Percentiles rank a stretch among this genome's conserved stretches.
Conservation (phyloP, 2,888 invertebrate genomes). For the Odontothrips loti region DNA sequence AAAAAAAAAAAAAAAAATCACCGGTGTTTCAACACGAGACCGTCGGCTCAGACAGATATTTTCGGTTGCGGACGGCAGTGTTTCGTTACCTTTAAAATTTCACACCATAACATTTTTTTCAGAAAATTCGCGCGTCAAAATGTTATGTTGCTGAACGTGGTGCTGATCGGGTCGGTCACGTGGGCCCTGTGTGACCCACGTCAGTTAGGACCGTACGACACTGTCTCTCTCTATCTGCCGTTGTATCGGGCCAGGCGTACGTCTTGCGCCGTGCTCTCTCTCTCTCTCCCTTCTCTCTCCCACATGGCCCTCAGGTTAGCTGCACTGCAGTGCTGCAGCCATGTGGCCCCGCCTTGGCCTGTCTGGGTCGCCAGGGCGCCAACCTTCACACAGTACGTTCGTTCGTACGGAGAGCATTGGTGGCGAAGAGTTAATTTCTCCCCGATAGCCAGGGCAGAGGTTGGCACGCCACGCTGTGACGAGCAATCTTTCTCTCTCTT, state of each 20-base stretch:
- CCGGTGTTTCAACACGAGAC: too few relatives aligned
- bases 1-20: too few relatives aligned
- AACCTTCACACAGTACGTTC: not conserved
- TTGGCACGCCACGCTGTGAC: not conserved
- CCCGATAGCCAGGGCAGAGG: not conserved
- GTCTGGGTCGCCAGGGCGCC: not conserved
- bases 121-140: too few relatives aligned
- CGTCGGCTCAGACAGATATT: too few relatives aligned
- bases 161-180: too few relatives aligned
- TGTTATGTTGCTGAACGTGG: too few relatives aligned
- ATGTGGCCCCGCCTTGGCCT: not conserved
- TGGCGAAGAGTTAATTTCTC: constrained; percentile 11
- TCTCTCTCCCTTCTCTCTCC: not conserved
- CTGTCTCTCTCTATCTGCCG: not conserved
- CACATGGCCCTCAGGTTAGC: not conserved
- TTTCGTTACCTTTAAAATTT: too few relatives aligned
- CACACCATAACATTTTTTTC: too few relatives aligned
- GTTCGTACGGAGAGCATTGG: not conserved
- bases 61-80: too few relatives aligned
- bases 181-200: not conserved
- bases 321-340: not conserved
- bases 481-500: constrained; percentile 8
- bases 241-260: not conserved
- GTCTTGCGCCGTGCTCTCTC: not conserved
- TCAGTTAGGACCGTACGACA: constrained; percentile 1